Conservation (phyloP, 1,140 invertebrate genomes). For the Nomia melanderi region DNA sequence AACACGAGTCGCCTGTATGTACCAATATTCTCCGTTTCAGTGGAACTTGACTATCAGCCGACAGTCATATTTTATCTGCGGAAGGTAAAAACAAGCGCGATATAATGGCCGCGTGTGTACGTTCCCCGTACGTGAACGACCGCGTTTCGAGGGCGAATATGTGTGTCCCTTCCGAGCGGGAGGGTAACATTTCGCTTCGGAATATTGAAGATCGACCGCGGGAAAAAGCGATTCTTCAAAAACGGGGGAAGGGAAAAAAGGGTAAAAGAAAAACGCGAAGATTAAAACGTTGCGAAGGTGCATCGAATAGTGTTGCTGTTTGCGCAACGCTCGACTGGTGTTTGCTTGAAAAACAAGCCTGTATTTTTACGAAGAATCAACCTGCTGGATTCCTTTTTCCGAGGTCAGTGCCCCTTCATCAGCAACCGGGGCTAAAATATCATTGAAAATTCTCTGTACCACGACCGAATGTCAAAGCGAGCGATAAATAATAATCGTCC, state of each 20-base stretch:
- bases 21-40: no score
- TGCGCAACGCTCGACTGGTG: not conserved
- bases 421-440: conserved; percentile 8
- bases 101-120: no score
- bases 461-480: no score
- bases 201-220: not conserved
- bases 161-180: no score
- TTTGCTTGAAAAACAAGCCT: conserved; percentile 21
- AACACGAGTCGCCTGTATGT: no score
- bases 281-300: conserved; percentile 4
- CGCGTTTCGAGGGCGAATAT: no score
- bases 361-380: conserved; percentile 22
- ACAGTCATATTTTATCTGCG: no score
- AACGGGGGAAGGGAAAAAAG: not conserved
- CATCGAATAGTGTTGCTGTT: conserved; percentile 24
- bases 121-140: no score
- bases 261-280: not conserved
- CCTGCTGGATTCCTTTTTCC: not conserved
- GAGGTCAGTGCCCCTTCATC: conserved; percentile 1
- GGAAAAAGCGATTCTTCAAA: not conserved
- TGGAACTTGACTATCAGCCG: no score
- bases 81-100: no score
- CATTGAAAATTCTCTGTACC: conserved; percentile 8
- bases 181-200: no score
- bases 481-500: not conserved